Conservation (phyloP, 1,140 invertebrate genomes). For the Ericerus pela region DNA sequence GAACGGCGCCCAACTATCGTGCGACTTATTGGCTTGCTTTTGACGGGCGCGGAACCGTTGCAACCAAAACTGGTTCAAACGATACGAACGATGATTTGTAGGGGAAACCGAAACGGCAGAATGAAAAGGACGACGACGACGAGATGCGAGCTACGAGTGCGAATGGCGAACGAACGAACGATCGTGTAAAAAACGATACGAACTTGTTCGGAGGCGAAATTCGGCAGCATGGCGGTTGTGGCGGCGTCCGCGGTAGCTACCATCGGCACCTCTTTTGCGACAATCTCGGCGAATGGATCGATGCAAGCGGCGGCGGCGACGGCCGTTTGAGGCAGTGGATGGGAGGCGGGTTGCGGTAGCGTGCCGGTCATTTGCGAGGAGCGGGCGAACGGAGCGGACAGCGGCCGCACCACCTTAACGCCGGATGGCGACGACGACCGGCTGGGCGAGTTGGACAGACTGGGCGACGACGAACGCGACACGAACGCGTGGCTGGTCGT, state of each 20-base stretch:
- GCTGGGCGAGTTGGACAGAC: background rate
- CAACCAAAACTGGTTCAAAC: too few relatives aligned
- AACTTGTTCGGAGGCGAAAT: background rate
- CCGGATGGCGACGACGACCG: background rate
- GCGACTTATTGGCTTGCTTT: too few relatives aligned
- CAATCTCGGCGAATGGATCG: background rate
- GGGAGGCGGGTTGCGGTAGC: background rate
- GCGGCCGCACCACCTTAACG: background rate
- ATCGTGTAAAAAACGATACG: too few relatives aligned
- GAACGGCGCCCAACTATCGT: too few relatives aligned
- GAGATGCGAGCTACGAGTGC: too few relatives aligned
- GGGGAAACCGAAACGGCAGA: too few relatives aligned
- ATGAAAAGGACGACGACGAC: too few relatives aligned
- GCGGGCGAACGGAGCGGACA: background rate
- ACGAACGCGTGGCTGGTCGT: background rate
- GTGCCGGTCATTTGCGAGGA: background rate
- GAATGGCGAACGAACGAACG: too few relatives aligned
- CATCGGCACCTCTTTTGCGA: background rate
- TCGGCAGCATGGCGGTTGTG: background rate
- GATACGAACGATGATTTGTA: too few relatives aligned
- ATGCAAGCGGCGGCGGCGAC: too few relatives aligned
- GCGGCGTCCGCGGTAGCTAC: too few relatives aligned
- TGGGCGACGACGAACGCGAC: constrained; percentile 1
- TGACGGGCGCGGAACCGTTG: too few relatives aligned
- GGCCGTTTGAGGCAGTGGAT: background rate